phyloP scores from a whole-genome alignment of 2,888 invertebrate species.

The Oscheius sp. region DNA sequence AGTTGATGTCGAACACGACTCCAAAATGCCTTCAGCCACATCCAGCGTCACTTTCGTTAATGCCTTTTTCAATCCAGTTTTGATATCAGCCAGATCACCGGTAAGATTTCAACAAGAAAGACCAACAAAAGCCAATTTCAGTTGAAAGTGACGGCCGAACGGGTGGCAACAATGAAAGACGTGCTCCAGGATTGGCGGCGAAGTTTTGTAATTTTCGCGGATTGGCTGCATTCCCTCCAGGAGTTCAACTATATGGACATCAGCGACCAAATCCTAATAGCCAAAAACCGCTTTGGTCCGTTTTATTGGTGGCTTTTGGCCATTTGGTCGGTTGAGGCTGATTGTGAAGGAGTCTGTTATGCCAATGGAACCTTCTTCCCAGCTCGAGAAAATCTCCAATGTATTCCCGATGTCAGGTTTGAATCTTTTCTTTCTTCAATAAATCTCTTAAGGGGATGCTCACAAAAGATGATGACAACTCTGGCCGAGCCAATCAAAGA shows the following conservation, averaged over 20 bases:
- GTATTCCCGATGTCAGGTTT: constrained; percentile 49
- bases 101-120: constrained; percentile 8
- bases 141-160: constrained; percentile 50
- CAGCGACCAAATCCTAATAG: constrained; percentile 52
- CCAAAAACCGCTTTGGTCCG: constrained; percentile 61
- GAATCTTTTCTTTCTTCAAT: background rate
- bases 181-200: constrained; percentile 63
- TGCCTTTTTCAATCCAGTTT: constrained; percentile 53
- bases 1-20: constrained; percentile 12
- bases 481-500: constrained; percentile 56
- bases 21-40: constrained; percentile 10
- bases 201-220: constrained; percentile 60
- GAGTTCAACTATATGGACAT: constrained; percentile 53
- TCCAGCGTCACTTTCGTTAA: constrained; percentile 46
- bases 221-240: constrained; percentile 59
- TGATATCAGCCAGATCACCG: constrained; percentile 46
- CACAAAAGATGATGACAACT: constrained; percentile 49
- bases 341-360: constrained; percentile 64
- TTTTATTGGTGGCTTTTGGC: constrained; percentile 66
- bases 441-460: constrained; percentile 1
- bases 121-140: constrained; percentile 22
- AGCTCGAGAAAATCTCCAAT: constrained; percentile 39
- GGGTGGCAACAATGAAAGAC: constrained; percentile 55
- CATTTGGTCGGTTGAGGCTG: constrained; percentile 55
- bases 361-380: constrained; percentile 66